These are phyloP conservation scores for Tipula confusa DNA, from an alignment of 2,888 invertebrate species.

Conservation along the genomic window DNA sequence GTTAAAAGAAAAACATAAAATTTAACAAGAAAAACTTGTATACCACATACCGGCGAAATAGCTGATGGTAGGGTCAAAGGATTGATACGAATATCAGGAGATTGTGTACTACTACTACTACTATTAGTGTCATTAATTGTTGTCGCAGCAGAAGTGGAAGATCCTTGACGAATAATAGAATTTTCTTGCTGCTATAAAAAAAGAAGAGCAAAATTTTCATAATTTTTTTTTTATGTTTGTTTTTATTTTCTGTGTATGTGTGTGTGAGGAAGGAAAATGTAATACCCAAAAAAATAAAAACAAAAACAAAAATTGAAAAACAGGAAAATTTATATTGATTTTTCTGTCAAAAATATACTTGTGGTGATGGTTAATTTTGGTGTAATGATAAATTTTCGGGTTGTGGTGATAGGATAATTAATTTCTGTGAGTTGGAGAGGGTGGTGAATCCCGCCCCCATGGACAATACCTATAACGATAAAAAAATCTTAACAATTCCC, in stretches of 20 bases:
- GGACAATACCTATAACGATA: no score
- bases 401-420: constrained; percentile 14
- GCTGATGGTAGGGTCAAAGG: constrained; percentile 6
- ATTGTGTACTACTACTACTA: neutral
- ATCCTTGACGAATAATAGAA: constrained; percentile 25
- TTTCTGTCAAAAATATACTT: neutral
- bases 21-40: neutral
- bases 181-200: constrained; percentile 21
- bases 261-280: neutral
- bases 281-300: neutral
- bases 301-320: neutral
- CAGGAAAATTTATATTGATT: constrained; percentile 7
- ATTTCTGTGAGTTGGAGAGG: neutral
- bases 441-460: neutral
- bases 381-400: constrained; percentile 5
- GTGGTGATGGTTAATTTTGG: constrained; percentile 25
- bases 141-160: neutral
- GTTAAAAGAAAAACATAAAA: neutral
- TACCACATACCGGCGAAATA: constrained; percentile 20
- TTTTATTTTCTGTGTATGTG: no score
- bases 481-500: no score
- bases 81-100: constrained; percentile 8
- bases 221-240: neutral
- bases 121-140: neutral
- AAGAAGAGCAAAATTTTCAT: neutral